Base-by-base conservation (phyloP, 2,797 vertebrate species). In the Eurystomus glaucurus region DNA sequence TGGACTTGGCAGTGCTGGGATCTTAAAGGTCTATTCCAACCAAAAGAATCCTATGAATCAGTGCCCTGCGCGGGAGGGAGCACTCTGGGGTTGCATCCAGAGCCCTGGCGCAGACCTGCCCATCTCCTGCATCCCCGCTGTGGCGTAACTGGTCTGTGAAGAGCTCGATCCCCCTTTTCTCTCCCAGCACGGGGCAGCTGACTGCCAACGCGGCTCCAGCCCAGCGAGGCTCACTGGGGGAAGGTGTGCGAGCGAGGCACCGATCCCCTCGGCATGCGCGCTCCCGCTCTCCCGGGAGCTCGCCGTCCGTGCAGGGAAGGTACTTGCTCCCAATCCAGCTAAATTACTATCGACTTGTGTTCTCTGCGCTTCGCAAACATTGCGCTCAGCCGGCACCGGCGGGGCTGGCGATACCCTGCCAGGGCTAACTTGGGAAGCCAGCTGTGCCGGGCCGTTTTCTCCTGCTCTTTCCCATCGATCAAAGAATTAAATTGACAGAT, bases 401-500 rank as follows among this genome's bases (percentile, higher is more conserved):
- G 28, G 97, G 97, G 97, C 97, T 62, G 83, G 92, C 84, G 66
- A 85, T 96, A 93, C 90, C 98, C 97, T 91, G 98, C 98, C 97
- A 97, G 98, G 98, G 91, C 97, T 96, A 93, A 97, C 98, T 90
- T 46, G 97, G 97, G 97, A 88, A 97, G 68, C 98, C 98, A 98
- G 98, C 98, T 98, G 98, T 86, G 98, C 97, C 4, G 35, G 97
- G 95, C 98, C 85, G 55, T 48, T 85, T 96, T 77, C 46, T 84
- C 96, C 97, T 95, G 97, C 98, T 98, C 98, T 84, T 98, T 94
- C 61, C 95, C 98, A 98, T 98, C 97, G 95, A 98, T 98, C 98
- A 98, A 65, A 58, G 98, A 94, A 97, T 98, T 98, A 98, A 98
- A 98, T 87, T 97, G 98, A 97, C 98, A 97, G 97, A 90, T 95